Evolutionary conservation across 2,888 invertebrate species (phyloP).

Genomic region (Lycophotia porphyrea): DNA sequence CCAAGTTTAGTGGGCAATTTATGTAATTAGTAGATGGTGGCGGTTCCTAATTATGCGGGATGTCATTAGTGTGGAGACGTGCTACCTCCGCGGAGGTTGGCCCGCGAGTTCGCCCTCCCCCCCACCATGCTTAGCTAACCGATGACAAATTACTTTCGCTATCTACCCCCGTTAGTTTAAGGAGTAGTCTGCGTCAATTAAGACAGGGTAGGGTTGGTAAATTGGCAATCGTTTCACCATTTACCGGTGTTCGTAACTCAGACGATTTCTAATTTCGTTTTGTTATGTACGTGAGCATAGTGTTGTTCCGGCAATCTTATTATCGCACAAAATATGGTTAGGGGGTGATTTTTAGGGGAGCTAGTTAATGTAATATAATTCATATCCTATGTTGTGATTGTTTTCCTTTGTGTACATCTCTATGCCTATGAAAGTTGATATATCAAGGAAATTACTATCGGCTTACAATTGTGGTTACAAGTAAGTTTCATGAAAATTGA

Average conservation of each 20-base stretch:
- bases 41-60: constrained; percentile 88
- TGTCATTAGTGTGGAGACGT: constrained; percentile 87
- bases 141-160: constrained; percentile 89
- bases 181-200: constrained; percentile 89
- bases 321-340: constrained; percentile 74
- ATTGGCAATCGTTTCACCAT: constrained; percentile 89
- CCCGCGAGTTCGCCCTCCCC: constrained; percentile 69
- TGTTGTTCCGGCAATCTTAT: constrained; percentile 66
- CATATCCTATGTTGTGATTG: constrained; percentile 71
- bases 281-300: constrained; percentile 67
- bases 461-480: neutral
- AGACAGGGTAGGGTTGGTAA: constrained; percentile 87
- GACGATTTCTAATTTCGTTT: constrained; percentile 84
- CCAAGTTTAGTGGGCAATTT: constrained; percentile 88
- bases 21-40: constrained; percentile 89
- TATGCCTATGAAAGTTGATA: constrained; percentile 12
- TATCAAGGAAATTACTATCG: constrained; percentile 9
- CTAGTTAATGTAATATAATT: constrained; percentile 73
- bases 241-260: constrained; percentile 84
- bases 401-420: constrained; percentile 62
- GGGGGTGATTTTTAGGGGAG: constrained; percentile 73
- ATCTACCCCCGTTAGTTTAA: constrained; percentile 85
- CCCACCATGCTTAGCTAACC: constrained; percentile 86
- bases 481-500: neutral
- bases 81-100: constrained; percentile 77